phyloP scores from a whole-genome alignment of 2,797 vertebrate genomes.

The Poeciliopsis infans region DNA sequence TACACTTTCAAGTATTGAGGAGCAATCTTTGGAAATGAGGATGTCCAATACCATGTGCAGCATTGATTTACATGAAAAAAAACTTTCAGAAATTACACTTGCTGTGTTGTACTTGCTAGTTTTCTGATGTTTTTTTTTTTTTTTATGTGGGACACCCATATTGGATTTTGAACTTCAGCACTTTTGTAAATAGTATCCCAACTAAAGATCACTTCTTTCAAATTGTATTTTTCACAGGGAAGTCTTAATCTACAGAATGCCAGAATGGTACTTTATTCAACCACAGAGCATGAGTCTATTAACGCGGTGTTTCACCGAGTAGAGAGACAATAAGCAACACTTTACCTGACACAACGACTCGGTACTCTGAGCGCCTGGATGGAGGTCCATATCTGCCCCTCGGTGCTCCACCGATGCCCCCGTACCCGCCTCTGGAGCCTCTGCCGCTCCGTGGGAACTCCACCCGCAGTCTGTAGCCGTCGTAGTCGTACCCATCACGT shows the following conservation, averaged over 20 bases:
- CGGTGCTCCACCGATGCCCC: slow-evolving; percentile 76
- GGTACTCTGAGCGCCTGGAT: slow-evolving; percentile 91
- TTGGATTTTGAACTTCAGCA: background rate
- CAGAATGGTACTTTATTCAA: background rate
- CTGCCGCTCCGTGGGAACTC: slow-evolving; percentile 89
- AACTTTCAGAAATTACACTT: background rate
- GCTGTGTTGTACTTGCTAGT: background rate
- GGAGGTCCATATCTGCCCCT: slow-evolving; percentile 90
- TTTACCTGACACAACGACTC: slow-evolving; percentile 92
- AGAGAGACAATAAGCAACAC: background rate
- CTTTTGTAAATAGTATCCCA: background rate
- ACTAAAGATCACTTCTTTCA: background rate
- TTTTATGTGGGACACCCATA: background rate
- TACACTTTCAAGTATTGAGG: background rate
- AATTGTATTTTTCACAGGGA: background rate
- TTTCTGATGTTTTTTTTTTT: background rate
- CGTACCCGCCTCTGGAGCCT: slow-evolving; percentile 78
- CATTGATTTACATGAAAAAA: background rate
- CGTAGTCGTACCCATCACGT: slow-evolving; percentile 88
- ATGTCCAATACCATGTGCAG: background rate
- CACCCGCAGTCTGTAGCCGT: slow-evolving; percentile 91
- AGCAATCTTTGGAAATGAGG: background rate
- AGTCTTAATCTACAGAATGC: background rate
- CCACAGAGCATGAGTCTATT: background rate
- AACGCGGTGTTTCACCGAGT: background rate